These are phyloP conservation scores for Pocota personata DNA, from an alignment of 2,888 invertebrate genomes.

Conservation along the genomic window DNA sequence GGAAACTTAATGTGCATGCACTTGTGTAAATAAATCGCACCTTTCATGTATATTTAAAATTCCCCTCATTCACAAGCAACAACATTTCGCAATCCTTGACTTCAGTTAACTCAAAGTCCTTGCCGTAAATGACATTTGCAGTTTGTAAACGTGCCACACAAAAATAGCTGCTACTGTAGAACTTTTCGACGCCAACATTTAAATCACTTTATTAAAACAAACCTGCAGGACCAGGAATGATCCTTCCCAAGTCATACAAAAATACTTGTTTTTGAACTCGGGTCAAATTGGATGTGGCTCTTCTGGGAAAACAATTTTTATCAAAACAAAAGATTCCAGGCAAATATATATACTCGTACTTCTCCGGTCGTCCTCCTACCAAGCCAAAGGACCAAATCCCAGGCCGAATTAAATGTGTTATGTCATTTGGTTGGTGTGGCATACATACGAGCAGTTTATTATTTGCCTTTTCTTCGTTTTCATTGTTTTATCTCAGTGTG, in stretches of 20 bases:
- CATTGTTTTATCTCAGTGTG: background rate
- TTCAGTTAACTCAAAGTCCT: background rate
- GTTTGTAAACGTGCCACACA: background rate
- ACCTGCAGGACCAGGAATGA: background rate
- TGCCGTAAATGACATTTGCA: background rate
- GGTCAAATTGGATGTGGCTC: background rate
- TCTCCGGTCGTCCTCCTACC: background rate
- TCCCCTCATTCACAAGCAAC: background rate
- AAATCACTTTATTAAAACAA: slow-evolving; percentile 31
- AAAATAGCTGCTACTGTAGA: background rate
- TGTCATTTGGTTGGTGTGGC: slow-evolving; percentile 31
- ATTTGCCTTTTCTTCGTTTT: background rate
- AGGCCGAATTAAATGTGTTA: slow-evolving; percentile 34
- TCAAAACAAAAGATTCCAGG: slow-evolving; percentile 6
- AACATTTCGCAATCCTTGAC: background rate
- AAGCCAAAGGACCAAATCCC: slow-evolving; percentile 26
- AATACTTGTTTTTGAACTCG: background rate
- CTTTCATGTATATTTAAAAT: background rate
- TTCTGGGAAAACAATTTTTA: background rate
- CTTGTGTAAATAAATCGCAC: slow-evolving; percentile 16
- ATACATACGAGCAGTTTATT: slow-evolving; percentile 36
- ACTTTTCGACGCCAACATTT: slow-evolving; percentile 6
- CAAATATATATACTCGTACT: no score
- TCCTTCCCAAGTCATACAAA: background rate
- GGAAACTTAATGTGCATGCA: background rate